A percentile compares a stretch with the other conserved stretches of the same genome.
Conservation (phyloP, 2,797 vertebrate genomes). For the Scomberomorus guttatus region DNA sequence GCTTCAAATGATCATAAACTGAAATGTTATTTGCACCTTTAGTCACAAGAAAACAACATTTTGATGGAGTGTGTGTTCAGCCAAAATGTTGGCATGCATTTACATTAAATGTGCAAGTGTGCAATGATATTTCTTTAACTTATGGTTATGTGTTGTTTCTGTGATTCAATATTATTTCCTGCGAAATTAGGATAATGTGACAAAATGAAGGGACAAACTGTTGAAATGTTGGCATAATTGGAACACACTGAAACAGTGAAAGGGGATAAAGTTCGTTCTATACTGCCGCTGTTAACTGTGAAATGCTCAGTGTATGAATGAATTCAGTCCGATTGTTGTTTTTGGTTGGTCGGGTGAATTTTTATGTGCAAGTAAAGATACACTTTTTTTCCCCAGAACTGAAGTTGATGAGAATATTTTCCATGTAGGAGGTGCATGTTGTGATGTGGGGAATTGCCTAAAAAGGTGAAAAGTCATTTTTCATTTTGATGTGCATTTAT, state of each 20-base stretch:
- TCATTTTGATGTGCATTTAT: not conserved
- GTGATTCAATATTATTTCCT: constrained; percentile 23
- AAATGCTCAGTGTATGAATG: not conserved
- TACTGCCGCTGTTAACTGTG: not conserved
- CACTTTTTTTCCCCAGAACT: not conserved
- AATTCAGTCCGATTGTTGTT: not conserved
- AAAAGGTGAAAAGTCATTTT: not conserved
- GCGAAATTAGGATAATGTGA: constrained; percentile 7
- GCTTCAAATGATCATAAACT: not conserved
- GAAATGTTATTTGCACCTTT: not conserved
- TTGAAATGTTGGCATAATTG: not conserved
- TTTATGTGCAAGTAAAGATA: not conserved
- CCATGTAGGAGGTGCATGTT: not conserved
- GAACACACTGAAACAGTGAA: not conserved
- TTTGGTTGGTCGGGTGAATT: too few relatives aligned
- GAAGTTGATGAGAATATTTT: not conserved
- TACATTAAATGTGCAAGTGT: not conserved
- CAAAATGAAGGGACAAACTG: not conserved
- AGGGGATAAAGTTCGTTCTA: not conserved
- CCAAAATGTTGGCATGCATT: not conserved
- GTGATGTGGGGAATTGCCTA: not conserved
- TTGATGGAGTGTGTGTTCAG: not conserved
- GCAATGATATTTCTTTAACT: not conserved
- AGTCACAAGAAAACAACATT: not conserved
- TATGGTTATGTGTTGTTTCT: not conserved